These are phyloP conservation scores for Nowickia ferox DNA, from an alignment of 2,888 invertebrate genomes.

Conservation along the genomic window DNA sequence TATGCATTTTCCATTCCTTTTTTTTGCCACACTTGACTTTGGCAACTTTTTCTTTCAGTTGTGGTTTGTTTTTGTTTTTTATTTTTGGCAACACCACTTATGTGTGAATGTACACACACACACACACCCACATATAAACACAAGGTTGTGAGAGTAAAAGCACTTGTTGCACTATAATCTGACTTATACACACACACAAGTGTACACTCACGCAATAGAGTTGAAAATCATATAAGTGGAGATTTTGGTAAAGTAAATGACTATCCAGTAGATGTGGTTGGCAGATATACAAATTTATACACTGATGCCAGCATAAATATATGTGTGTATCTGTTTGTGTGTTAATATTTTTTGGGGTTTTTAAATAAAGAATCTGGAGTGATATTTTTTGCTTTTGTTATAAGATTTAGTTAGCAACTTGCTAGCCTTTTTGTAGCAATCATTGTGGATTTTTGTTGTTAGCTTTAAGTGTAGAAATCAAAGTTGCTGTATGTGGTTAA, in stretches of 20 bases:
- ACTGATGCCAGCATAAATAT: neutral
- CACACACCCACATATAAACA: slow-evolving; percentile 1
- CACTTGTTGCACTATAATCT: slow-evolving; percentile 63
- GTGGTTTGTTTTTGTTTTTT: slow-evolving; percentile 55
- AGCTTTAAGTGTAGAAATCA: slow-evolving; percentile 22
- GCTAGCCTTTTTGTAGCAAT: slow-evolving; percentile 20
- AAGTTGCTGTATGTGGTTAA: slow-evolving; percentile 35
- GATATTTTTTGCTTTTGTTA: slow-evolving; percentile 8
- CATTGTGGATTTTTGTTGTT: slow-evolving; percentile 19
- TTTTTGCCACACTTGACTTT: slow-evolving; percentile 70
- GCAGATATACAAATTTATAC: neutral
- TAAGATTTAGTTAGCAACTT: slow-evolving; percentile 23
- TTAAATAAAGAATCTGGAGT: slow-evolving; percentile 25
- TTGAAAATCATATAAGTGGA: slow-evolving; percentile 7
- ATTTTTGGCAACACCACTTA: slow-evolving; percentile 66
- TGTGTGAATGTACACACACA: neutral
- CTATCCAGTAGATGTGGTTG: slow-evolving; percentile 26
- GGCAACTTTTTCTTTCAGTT: slow-evolving; percentile 65
- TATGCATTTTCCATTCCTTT: slow-evolving; percentile 31
- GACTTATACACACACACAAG: slow-evolving; percentile 1
- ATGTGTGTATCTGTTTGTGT: neutral
- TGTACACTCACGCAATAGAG: neutral
- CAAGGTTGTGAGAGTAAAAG: slow-evolving; percentile 9
- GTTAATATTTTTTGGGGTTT: slow-evolving; percentile 14
- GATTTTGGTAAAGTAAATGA: neutral